These are phyloP conservation scores for Chloebia gouldiae DNA, from an alignment of 2,113 vertebrate species.

Conservation along the genomic window DNA sequence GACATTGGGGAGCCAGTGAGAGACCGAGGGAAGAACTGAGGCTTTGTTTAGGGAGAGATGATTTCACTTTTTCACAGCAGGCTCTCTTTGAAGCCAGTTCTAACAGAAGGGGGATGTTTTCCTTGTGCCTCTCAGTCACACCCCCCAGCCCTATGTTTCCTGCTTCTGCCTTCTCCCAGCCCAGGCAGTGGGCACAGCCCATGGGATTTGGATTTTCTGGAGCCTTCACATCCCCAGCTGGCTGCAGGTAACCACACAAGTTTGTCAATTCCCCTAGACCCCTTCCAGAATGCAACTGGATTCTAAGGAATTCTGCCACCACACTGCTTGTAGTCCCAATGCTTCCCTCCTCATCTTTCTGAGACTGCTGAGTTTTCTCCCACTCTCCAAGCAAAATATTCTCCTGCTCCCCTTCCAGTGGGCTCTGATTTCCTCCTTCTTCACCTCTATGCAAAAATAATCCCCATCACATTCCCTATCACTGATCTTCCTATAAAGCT, in stretches of 20 bases:
- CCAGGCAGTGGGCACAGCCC: not conserved
- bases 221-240: not conserved
- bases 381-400: not conserved
- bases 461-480: not conserved
- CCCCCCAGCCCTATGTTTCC: not conserved
- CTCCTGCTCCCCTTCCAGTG: not conserved
- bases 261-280: not conserved
- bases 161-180: not conserved
- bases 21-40: not conserved
- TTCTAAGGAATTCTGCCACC: not conserved
- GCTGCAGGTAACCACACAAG: not conserved
- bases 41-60: conserved; percentile 7
- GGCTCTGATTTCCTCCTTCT: not conserved
- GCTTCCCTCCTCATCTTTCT: not conserved
- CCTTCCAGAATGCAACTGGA: not conserved
- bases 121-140: not conserved
- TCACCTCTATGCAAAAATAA: not conserved
- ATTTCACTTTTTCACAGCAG: not conserved
- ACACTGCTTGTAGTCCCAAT: fast-evolving
- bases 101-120: not conserved
- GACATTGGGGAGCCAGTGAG: not conserved
- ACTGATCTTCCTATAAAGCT: not conserved
- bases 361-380: not conserved
- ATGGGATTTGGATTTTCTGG: not conserved
- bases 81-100: not conserved